Evolutionary conservation across 2,113 vertebrate species (phyloP), one percentile per base, ranked within the genome.

Genomic region (Elephantulus edwardii): DNA sequence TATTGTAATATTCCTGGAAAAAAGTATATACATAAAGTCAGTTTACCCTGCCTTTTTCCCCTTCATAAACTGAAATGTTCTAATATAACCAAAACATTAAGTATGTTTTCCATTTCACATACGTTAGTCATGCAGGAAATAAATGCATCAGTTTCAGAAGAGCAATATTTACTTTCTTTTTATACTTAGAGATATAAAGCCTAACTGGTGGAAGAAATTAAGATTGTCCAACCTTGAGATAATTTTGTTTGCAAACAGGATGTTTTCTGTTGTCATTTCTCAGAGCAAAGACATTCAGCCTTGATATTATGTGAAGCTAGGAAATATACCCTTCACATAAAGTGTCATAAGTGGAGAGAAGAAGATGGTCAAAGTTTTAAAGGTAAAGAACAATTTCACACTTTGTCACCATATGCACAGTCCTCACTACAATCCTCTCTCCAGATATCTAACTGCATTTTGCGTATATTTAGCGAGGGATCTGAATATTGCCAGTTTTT

Each of bases 161-260:
- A 91, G 48, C 38, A 88, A 81, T 94, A 66, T 96, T 96, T 95
- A 72, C 90, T 95, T 95, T 95, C 68, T 88, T 94, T 96, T 93
- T 87, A 76, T 90, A 54, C 46, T 86, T 93, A 88, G 56, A 94
- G 64, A 91, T 6, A 93, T 88, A 94, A 96, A 93, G 24, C 7
- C 44, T 22, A 78, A 93, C 78, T 92, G 19, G 20, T 83, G 46
- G 84, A 85, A 13, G 64, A 90, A 95, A 93, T 84, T 83, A 58
- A 93, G 38, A 92, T 82, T 79, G 95, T 90, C 33, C 92, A 71
- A 13, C 5, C 52, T 96, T 88, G 72, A 92, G 81, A 71, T 70
- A 62, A 56, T 80, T 76, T 88, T 8, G 3, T 0, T 52, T 95
- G 83, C 78, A 35, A 95, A 78, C 86, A 88, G 83, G 90, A 75